Evolutionary conservation across 2,888 invertebrate species (phyloP).

Genomic region (Schizaphis graminum): DNA sequence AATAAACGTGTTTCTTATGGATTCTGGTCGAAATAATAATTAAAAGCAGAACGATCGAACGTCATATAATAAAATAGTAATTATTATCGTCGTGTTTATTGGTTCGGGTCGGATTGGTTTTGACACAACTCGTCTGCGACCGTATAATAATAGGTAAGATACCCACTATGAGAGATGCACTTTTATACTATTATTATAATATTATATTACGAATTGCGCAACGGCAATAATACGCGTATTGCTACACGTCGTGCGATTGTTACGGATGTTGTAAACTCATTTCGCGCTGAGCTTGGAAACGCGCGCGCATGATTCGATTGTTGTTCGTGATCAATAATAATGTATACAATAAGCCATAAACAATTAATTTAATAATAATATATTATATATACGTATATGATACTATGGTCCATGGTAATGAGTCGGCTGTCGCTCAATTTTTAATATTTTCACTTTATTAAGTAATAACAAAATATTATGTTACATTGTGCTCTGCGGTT

Average conservation of each 20-base stretch:
- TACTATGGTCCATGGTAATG: background rate
- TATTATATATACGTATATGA: background rate
- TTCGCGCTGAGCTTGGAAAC: constrained; percentile 31
- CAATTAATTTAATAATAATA: constrained; percentile 29
- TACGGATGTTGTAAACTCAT: constrained; percentile 39
- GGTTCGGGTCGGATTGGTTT: constrained; percentile 14
- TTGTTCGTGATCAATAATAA: constrained; percentile 46
- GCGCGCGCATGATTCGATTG: constrained; percentile 45
- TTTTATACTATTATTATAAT: background rate
- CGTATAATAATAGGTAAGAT: background rate
- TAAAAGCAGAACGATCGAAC: background rate
- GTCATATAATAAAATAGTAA: background rate
- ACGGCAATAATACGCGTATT: background rate
- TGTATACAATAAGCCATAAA: background rate
- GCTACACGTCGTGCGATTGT: constrained; percentile 10
- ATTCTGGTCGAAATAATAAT: background rate
- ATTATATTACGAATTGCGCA: background rate
- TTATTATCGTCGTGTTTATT: background rate
- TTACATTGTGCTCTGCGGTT: background rate
- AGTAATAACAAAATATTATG: constrained; percentile 8
- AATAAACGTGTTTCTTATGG: background rate
- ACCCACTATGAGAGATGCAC: background rate
- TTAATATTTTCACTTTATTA: constrained; percentile 27
- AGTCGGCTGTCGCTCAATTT: constrained; percentile 26
- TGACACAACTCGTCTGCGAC: background rate